These are phyloP conservation scores for Carcina quercana DNA, from an alignment of 2,888 invertebrate genomes.

Conservation along the genomic window DNA sequence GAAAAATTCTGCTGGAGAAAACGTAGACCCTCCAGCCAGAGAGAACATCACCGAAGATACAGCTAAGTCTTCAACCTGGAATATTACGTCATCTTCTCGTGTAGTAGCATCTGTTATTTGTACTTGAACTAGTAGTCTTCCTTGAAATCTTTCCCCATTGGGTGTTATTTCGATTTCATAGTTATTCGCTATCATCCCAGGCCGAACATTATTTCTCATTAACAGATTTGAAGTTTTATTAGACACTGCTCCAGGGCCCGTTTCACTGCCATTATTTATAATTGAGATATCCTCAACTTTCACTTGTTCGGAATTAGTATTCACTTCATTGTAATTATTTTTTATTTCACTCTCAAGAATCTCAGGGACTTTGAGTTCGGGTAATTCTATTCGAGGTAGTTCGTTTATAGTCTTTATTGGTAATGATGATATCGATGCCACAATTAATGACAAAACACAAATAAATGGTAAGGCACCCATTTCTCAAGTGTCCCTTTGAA, in stretches of 20 bases:
- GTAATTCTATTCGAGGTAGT: background rate
- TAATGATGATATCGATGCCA: slow-evolving; percentile 19
- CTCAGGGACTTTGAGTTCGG: no score
- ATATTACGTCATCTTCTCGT: background rate
- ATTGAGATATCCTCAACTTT: background rate
- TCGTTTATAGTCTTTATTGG: slow-evolving; percentile 15
- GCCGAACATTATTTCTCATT: background rate
- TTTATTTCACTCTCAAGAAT: no score
- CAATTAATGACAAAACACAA: slow-evolving; percentile 19
- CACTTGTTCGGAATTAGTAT: background rate
- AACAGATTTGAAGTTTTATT: background rate
- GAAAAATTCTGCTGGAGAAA: background rate
- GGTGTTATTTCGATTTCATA: background rate
- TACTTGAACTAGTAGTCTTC: background rate
- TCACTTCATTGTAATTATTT: slow-evolving; percentile 1
- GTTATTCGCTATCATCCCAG: background rate
- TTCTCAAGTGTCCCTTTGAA: no score
- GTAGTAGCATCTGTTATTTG: background rate
- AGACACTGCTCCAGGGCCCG: background rate
- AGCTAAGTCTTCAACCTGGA: background rate
- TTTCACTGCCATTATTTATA: background rate
- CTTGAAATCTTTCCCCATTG: background rate
- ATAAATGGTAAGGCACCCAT: slow-evolving; percentile 23
- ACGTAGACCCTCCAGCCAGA: background rate
- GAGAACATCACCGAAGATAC: background rate